Evolutionary conservation across 2,797 vertebrate species (phyloP), one percentile per base, ranked within the genome.

Genomic region (Diglossa cyanea): DNA sequence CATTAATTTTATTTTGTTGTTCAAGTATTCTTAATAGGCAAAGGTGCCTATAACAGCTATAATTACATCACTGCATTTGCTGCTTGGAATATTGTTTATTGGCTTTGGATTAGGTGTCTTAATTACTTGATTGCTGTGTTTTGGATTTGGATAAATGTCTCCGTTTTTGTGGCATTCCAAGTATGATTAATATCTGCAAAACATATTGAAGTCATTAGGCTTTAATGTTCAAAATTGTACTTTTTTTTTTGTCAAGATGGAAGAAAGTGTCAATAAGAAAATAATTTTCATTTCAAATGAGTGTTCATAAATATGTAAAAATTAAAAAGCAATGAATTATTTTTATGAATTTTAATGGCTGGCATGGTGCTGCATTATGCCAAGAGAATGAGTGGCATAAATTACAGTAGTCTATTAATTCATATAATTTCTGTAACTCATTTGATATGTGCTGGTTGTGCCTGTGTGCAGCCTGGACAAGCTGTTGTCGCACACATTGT

Each of bases 61-160:
- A 84, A 60, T 91, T 93, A 30, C 47, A 84, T 86, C 62, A 86
- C 47, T 11, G 8, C 20, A 70, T 93, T 93, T 91, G 24, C 63
- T 93, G 42, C 53, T 97, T 76, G 80, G 48, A 80, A 63, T 95
- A 45, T 95, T 31, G 62, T 82, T 94, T 93, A 77, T 66, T 91
- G 48, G 20, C 13, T 95, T 93, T 89, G 77, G 61, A 70, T 95
- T 78, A 95, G 80, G 25, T 85, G 26, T 92, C 82, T 95, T 96
- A 96, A 97, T 97, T 95, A 92, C 77, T 93, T 68, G 74, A 93
- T 93, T 85, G 58, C 67, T 87, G n/a, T 54, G 24, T 77, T 96
- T 76, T 48, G 45, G 61, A n/a, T 74, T 74, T 24, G 75, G 31
- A 25, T 75, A 80, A 90, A 86, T 54, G 45, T 86, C 50, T 80